Evolutionary conservation across 2,888 invertebrate species (phyloP), one percentile per base, ranked within the genome.

Genomic region (Plebejus anna): DNA sequence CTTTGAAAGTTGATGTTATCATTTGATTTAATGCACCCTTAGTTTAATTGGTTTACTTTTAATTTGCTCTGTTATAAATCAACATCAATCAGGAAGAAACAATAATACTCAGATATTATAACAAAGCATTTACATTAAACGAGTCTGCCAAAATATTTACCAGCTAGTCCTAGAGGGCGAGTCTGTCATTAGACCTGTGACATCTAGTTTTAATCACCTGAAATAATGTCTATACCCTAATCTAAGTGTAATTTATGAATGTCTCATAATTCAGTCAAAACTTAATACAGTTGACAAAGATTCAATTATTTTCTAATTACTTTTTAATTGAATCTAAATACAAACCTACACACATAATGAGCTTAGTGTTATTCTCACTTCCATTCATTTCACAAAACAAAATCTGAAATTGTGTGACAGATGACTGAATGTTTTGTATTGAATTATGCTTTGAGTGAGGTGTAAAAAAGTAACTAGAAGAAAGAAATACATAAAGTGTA

Each of bases 181-280:
- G 32, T 51, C 47, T 73, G 73, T 28, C 7, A 32, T 32, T 61
- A 61, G 9, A 61, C 61, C 28, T 11, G 9, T 61, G 28, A 61
- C 28, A 9, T 47, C 72, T 72, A 72, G 13, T 72, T 28, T 28
- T 28, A 72, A 72, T 72, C 22, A 71, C 51, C 73, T 73, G 73
- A 73, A 73, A 73, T 73, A 55, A 55, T 55, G 47, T 73, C 32
- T 73, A 16, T 73, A 73, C 55, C 73, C 51, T 66, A 51, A 73
- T 51, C 51, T 55, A 73, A 38, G 51, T 32, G 73, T 73, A 72
- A 28, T 47, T 47, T 66, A 66, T 36, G 66, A 66, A 36, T 66
- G 13, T 5, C 32, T 55, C 55, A 73, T 73, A 51, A 32, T 51
- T 73, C 51, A 73, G 73, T 32, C 16, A 73, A 51, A 73, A 32